A percentile compares a stretch with the other conserved stretches of the same genome.
These are phyloP conservation scores for Acleris cristana DNA, from an alignment of 2,888 invertebrate species.

Conservation along the genomic window DNA sequence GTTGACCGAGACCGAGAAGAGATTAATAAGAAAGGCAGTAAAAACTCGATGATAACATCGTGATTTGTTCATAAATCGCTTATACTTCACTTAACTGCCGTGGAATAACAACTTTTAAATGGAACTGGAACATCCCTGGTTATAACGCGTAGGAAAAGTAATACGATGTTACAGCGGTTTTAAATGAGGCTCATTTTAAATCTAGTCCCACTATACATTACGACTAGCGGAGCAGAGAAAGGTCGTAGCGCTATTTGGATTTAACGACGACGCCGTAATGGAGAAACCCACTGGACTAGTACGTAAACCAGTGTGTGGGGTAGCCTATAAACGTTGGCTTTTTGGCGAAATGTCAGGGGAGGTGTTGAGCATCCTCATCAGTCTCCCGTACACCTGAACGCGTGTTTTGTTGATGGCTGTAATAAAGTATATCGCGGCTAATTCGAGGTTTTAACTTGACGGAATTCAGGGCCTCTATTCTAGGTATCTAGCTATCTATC, in stretches of 20 bases:
- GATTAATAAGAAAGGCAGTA: conserved; percentile 50
- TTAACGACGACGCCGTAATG: conserved; percentile 35
- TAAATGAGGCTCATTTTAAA: conserved; percentile 33
- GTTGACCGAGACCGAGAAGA: conserved; percentile 32
- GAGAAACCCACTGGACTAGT: conserved; percentile 24
- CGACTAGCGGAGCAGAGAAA: conserved; percentile 29
- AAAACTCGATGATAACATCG: conserved; percentile 44
- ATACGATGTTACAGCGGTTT: conserved; percentile 21
- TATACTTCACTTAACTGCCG: conserved; percentile 40
- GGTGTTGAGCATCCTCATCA: conserved; percentile 4
- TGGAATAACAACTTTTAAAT: conserved; percentile 15
- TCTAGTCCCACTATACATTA: conserved; percentile 31
- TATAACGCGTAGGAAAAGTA: conserved; percentile 26
- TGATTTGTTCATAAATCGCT: conserved; percentile 42
- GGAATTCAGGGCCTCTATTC: not conserved
- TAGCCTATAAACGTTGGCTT: conserved; percentile 41
- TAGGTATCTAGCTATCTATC: no score
- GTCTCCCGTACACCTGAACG: not conserved
- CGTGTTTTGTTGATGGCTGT: not conserved
- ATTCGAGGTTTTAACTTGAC: not conserved
- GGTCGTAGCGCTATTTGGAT: conserved; percentile 34
- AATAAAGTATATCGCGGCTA: no score
- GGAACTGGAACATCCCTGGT: conserved; percentile 13
- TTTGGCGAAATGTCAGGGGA: conserved; percentile 19
- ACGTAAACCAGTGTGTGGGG: conserved; percentile 19